Conservation (phyloP, 2,797 vertebrate genomes). For the Smutsia gigantea region DNA sequence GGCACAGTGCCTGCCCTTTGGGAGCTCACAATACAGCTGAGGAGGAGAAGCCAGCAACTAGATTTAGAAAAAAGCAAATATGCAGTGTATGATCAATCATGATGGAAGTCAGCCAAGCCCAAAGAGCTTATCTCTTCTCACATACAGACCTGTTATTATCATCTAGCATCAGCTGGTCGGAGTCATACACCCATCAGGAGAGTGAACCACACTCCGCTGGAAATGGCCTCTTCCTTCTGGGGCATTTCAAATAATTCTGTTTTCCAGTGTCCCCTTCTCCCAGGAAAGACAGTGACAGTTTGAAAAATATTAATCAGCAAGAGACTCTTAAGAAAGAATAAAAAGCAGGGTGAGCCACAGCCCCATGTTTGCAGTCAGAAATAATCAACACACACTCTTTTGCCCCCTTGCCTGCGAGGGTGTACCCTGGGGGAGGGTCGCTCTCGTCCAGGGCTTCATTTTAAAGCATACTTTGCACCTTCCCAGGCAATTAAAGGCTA, state of each 20-base stretch:
- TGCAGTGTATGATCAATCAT: background rate
- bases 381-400: background rate
- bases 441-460: background rate
- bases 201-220: background rate
- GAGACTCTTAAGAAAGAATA: conserved; percentile 25
- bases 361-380: conserved; percentile 24
- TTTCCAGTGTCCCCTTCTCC: background rate
- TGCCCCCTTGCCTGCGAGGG: background rate
- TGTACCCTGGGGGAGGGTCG: background rate
- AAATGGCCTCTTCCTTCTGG: background rate
- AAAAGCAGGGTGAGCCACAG: conserved; percentile 37
- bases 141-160: background rate
- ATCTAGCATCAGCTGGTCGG: background rate
- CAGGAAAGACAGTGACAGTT: background rate
- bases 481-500: conserved; percentile 61
- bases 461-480: conserved; percentile 54
- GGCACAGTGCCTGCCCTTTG: background rate
- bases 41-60: background rate
- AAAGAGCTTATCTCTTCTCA: background rate
- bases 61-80: background rate
- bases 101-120: background rate
- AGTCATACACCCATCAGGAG: background rate
- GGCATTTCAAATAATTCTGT: background rate
- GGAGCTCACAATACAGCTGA: background rate
- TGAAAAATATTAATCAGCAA: conserved; percentile 48